A percentile compares a stretch with the other conserved stretches of the same genome.
These are phyloP conservation scores for Drosophila basisetae DNA, from an alignment of 2,888 invertebrate genomes.

Conservation along the genomic window DNA sequence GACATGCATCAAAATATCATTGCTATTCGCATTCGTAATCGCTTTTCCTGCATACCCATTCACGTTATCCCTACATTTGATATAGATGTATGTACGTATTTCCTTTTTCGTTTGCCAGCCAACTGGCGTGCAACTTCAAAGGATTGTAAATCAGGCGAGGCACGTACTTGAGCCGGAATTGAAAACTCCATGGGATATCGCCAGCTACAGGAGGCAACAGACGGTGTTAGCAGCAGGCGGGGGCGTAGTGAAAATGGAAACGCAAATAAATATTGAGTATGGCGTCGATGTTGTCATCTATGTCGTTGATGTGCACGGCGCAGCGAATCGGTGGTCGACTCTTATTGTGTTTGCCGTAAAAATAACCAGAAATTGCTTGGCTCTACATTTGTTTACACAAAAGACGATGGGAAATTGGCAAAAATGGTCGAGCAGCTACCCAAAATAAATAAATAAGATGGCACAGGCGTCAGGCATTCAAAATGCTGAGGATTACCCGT, in stretches of 20 bases:
- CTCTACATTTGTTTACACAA: constrained; percentile 63
- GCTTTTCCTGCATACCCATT: background rate
- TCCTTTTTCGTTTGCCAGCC: background rate
- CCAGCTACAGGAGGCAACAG: constrained; percentile 22
- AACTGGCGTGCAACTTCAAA: constrained; percentile 52
- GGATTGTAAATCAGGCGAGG: constrained; percentile 57
- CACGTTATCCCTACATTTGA: background rate
- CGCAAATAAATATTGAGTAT: constrained; percentile 71
- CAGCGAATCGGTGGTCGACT: constrained; percentile 31
- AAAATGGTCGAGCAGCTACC: constrained; percentile 54
- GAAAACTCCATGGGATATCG: constrained; percentile 63
- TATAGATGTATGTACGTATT: background rate
- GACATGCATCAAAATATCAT: constrained; percentile 53
- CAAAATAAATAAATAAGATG: constrained; percentile 60
- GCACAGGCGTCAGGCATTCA: constrained; percentile 22
- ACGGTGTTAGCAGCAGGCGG: constrained; percentile 14
- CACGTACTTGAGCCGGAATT: constrained; percentile 68
- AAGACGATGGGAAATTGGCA: constrained; percentile 59
- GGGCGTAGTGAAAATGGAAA: constrained; percentile 56
- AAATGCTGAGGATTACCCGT: constrained; percentile 39
- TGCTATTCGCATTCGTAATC: background rate
- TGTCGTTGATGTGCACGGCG: constrained; percentile 6
- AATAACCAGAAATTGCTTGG: constrained; percentile 65
- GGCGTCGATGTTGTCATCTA: constrained; percentile 39
- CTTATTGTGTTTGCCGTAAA: constrained; percentile 64